Conservation (phyloP, 1,140 invertebrate species). For the Drosophila nigromelanica region DNA sequence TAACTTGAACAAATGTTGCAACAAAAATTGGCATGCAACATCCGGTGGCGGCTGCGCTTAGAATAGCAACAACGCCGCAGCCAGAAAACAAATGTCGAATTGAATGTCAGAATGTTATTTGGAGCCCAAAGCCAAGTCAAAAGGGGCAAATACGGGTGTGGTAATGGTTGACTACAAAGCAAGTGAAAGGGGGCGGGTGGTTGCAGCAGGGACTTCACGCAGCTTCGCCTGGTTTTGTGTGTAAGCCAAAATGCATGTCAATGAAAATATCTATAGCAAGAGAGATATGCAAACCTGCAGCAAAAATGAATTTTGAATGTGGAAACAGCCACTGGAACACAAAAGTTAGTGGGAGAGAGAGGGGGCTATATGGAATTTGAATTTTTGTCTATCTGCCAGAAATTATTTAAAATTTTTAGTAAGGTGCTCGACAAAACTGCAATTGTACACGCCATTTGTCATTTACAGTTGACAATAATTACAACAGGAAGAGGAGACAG, state of each 20-base stretch:
- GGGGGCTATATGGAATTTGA: not conserved
- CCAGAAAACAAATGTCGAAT: constrained; percentile 77
- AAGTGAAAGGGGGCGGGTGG: not conserved
- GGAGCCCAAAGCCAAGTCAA: constrained; percentile 23
- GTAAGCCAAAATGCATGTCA: constrained; percentile 76
- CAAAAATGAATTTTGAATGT: constrained; percentile 70
- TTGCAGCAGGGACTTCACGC: constrained; percentile 14
- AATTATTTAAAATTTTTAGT: constrained; percentile 17
- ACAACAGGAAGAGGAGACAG: not conserved
- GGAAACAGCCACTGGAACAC: constrained; percentile 16
- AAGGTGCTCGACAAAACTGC: constrained; percentile 15
- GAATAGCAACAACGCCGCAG: constrained; percentile 66
- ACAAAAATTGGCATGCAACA: constrained; percentile 80
- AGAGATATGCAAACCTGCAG: constrained; percentile 71
- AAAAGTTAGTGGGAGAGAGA: not conserved
- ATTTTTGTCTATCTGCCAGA: constrained; percentile 32
- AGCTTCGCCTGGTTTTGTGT: constrained; percentile 31
- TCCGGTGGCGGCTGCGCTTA: constrained; percentile 77
- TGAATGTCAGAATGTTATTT: constrained; percentile 79
- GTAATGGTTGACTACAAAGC: not conserved
- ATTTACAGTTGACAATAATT: not conserved
- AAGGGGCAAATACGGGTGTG: not conserved
- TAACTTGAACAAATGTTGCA: constrained; percentile 46
- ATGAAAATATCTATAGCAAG: constrained; percentile 67
- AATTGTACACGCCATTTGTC: constrained; percentile 16